A percentile compares a stretch with the other conserved stretches of the same genome.
Evolutionary conservation across 2,113 vertebrate species (phyloP).

Genomic region (Oophaga pumilio): DNA sequence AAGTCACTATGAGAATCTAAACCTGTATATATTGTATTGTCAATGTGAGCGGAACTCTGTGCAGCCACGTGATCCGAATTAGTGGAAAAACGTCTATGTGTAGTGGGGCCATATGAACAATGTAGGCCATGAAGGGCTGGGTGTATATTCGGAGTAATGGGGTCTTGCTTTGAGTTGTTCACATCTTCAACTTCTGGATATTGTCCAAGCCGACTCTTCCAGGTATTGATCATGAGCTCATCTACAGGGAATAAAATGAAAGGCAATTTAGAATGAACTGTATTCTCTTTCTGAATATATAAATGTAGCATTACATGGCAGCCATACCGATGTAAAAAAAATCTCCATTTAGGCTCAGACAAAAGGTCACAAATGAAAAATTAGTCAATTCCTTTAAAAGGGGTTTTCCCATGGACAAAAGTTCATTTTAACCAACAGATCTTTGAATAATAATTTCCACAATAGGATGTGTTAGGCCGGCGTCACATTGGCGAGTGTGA

Average conservation of each 20-base stretch:
- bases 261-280: too few relatives aligned
- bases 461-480: too few relatives aligned
- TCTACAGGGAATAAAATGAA: neutral
- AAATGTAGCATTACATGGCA: too few relatives aligned
- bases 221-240: neutral
- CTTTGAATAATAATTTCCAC: too few relatives aligned
- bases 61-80: neutral
- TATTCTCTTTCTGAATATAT: too few relatives aligned
- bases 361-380: too few relatives aligned
- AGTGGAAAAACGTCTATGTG: neutral
- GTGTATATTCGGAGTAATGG: neutral
- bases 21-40: neutral
- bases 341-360: too few relatives aligned
- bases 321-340: too few relatives aligned
- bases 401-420: too few relatives aligned
- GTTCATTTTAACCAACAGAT: too few relatives aligned
- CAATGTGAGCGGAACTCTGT: neutral
- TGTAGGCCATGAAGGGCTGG: neutral
- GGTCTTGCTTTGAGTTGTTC: neutral
- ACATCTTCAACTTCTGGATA: neutral
- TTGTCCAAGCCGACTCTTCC: neutral
- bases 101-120: neutral
- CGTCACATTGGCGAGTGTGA: too few relatives aligned
- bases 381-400: too few relatives aligned
- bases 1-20: conserved; percentile 2